phyloP scores from a whole-genome alignment of 2,113 vertebrate genomes.

The Lamprotornis superbus region DNA sequence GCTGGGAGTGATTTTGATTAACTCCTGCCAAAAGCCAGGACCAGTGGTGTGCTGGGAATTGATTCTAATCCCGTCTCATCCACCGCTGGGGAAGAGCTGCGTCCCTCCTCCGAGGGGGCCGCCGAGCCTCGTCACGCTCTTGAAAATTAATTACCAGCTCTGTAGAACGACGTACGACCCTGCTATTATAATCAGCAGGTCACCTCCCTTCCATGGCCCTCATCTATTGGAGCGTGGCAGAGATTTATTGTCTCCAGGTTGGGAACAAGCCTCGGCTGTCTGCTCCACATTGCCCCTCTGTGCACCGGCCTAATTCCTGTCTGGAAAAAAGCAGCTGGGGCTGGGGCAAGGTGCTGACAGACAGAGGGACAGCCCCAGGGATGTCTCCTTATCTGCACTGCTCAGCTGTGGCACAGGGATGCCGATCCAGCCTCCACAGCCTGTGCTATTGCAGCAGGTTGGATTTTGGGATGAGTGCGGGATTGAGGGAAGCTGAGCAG shows the following conservation, averaged over 20 bases:
- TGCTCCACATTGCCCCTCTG: background rate
- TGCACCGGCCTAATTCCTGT: background rate
- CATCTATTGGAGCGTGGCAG: background rate
- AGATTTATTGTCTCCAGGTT: conserved; percentile 33
- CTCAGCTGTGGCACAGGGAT: background rate
- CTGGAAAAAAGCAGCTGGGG: background rate
- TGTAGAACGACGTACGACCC: background rate
- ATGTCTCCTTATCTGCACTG: background rate
- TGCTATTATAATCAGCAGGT: conserved; percentile 52
- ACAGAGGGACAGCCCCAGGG: background rate
- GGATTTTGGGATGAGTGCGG: background rate
- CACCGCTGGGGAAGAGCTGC: background rate
- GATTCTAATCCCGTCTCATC: conserved; percentile 2
- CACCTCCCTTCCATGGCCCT: conserved; percentile 1
- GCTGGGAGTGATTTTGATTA: background rate
- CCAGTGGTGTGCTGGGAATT: background rate
- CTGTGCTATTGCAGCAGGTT: fast-evolving
- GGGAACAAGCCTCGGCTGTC: background rate
- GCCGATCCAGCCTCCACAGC: background rate
- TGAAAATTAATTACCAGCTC: conserved; percentile 65
- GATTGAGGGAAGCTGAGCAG: background rate
- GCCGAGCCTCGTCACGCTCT: background rate
- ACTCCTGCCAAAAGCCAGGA: background rate
- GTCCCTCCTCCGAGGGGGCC: background rate
- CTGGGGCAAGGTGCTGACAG: background rate